These are phyloP conservation scores for Drosophila pruinosa DNA, from an alignment of 1,140 invertebrate species.

Conservation along the genomic window DNA sequence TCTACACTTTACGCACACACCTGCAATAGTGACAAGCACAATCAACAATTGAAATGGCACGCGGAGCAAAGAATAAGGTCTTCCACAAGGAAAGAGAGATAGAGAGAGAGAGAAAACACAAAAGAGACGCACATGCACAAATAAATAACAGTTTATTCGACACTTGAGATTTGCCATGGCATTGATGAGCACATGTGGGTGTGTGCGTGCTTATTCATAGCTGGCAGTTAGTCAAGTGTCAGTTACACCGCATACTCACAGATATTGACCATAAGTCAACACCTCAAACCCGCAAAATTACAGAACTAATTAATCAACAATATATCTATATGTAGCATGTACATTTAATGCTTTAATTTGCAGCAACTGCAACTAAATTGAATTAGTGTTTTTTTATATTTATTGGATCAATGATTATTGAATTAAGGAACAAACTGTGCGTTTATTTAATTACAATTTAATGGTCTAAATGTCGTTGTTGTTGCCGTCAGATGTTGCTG, in stretches of 20 bases:
- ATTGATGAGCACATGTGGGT: constrained; percentile 22
- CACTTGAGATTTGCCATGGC: constrained; percentile 48
- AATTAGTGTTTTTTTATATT: background rate
- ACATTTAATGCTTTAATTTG: background rate
- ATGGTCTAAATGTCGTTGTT: constrained; percentile 20
- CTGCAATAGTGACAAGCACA: constrained; percentile 17
- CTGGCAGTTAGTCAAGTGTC: constrained; percentile 48
- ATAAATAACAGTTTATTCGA: constrained; percentile 69
- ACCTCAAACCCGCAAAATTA: background rate
- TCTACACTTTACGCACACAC: background rate
- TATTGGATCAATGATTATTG: background rate
- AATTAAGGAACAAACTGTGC: background rate
- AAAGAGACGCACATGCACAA: constrained; percentile 47
- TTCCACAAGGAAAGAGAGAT: constrained; percentile 2
- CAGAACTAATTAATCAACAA: constrained; percentile 25
- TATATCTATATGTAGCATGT: constrained; percentile 4
- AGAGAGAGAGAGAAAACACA: too few relatives aligned
- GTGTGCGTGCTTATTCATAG: constrained; percentile 3
- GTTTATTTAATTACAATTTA: background rate
- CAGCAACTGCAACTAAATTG: too few relatives aligned
- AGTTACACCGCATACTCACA: constrained; percentile 32
- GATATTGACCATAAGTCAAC: constrained; percentile 64
- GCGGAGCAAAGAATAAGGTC: background rate
- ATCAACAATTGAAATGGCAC: background rate
- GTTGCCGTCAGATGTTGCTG: constrained; percentile 88